A percentile compares a stretch with the other conserved stretches of the same genome.
Conservation (phyloP, 2,888 invertebrate genomes). For the Sphinx pinastri region DNA sequence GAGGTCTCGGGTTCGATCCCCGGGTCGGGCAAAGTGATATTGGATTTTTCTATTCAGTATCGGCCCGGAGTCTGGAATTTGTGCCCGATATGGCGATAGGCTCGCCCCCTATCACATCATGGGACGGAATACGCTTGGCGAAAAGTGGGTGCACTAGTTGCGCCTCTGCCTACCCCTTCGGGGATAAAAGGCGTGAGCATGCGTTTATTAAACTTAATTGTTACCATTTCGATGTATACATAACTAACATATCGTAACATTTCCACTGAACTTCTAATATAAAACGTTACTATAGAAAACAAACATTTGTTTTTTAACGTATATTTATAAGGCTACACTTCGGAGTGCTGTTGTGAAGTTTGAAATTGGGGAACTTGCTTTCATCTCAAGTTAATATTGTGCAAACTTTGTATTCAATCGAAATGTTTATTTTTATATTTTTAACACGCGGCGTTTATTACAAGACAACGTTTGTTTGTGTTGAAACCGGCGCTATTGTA, state of each 20-base stretch:
- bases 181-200: too few relatives aligned
- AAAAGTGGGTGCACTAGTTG: too few relatives aligned
- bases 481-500: not conserved
- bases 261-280: not conserved
- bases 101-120: too few relatives aligned
- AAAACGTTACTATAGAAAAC: not conserved
- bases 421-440: slow-evolving; percentile 8
- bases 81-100: too few relatives aligned
- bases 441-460: slow-evolving; percentile 1
- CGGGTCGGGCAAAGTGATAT: too few relatives aligned
- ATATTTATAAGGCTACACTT: slow-evolving; percentile 25
- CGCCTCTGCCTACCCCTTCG: too few relatives aligned
- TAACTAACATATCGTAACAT: too few relatives aligned
- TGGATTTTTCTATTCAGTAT: too few relatives aligned
- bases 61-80: too few relatives aligned
- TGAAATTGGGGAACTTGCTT: slow-evolving; percentile 28
- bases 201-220: too few relatives aligned
- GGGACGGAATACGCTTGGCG: too few relatives aligned
- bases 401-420: slow-evolving; percentile 16
- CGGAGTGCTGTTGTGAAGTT: slow-evolving; percentile 28
- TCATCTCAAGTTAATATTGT: slow-evolving; percentile 27
- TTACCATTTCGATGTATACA: not conserved
- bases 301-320: slow-evolving; percentile 28
- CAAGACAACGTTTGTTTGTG: slow-evolving; percentile 14
- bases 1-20: too few relatives aligned